Conservation (phyloP, 2,888 invertebrate genomes). For the Helobdella robusta region DNA sequence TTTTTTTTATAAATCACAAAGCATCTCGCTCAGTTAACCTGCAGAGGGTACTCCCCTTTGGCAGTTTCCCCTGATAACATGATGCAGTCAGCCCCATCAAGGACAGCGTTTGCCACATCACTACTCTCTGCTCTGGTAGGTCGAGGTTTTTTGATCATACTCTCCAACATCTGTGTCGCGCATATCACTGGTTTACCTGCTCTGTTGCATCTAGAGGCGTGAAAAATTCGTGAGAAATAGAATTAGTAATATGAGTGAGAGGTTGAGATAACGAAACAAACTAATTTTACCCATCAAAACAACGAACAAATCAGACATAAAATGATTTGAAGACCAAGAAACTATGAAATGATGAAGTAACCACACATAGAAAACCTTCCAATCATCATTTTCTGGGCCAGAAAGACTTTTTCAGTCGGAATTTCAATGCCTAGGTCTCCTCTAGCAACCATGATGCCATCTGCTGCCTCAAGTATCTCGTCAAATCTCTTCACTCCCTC, state of each 20-base stretch:
- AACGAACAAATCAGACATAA: too few species aligned
- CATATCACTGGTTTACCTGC: conserved; percentile 94
- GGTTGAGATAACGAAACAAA: too few species aligned
- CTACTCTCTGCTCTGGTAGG: conserved; percentile 91
- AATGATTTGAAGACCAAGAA: too few species aligned
- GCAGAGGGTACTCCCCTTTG: conserved; percentile 87
- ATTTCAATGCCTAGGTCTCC: conserved; percentile 97
- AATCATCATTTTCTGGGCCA: conserved; percentile 96
- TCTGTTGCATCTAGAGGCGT: conserved; percentile 64
- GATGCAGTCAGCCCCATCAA: conserved; percentile 95
- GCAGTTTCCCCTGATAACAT: conserved; percentile 99
- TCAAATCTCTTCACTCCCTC: conserved; percentile 71
- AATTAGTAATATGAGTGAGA: too few species aligned
- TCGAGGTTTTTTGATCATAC: conserved; percentile 95
- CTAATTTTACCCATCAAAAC: too few species aligned
- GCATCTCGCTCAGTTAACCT: not conserved
- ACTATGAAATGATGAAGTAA: too few species aligned
- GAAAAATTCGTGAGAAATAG: too few species aligned
- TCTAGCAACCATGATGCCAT: conserved; percentile 96
- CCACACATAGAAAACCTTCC: too few species aligned
- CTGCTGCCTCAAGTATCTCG: conserved; percentile 80
- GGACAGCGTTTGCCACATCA: conserved; percentile 92
- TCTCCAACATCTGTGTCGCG: conserved; percentile 93
- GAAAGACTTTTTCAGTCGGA: conserved; percentile 74
- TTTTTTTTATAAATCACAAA: too few species aligned